Conservation (phyloP, 2,113 vertebrate species). For the Dipodomys spectabilis region DNA sequence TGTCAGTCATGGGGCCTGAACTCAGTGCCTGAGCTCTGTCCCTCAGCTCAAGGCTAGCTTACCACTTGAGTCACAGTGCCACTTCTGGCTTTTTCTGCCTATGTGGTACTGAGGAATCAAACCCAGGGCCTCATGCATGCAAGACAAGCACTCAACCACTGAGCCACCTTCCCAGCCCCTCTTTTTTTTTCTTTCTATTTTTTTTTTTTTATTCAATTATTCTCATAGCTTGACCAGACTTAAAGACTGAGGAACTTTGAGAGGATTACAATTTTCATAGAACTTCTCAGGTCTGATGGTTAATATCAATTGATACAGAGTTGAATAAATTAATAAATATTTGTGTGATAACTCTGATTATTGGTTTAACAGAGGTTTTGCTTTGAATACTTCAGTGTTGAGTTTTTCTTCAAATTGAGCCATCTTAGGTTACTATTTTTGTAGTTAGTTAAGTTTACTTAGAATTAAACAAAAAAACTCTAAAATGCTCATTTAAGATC, state of each 20-base stretch:
- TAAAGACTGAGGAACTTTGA: too few relatives aligned
- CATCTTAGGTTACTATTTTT: conserved; percentile 17
- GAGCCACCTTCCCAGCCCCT: too few relatives aligned
- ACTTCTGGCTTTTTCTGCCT: too few relatives aligned
- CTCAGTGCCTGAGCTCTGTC: too few relatives aligned
- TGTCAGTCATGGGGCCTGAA: too few relatives aligned
- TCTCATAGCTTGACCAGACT: neutral
- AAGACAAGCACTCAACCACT: too few relatives aligned
- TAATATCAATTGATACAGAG: neutral
- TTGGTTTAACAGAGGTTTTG: conserved; percentile 44
- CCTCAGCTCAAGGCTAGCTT: too few relatives aligned
- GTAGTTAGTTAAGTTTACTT: conserved; percentile 27
- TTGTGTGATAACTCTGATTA: conserved; percentile 39
- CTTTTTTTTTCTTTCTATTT: neutral
- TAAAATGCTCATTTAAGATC: conserved; percentile 46
- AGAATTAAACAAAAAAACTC: neutral
- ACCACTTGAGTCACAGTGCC: too few relatives aligned
- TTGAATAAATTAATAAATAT: conserved; percentile 40
- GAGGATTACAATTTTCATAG: too few relatives aligned
- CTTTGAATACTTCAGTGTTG: neutral
- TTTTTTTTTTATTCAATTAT: neutral
- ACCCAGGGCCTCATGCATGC: too few relatives aligned
- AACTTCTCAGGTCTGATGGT: too few relatives aligned
- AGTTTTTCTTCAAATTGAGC: conserved; percentile 19
- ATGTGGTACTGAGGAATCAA: too few relatives aligned